Base-by-base conservation (phyloP, 2,888 invertebrate genomes). In the Lumbricus terrestris region DNA sequence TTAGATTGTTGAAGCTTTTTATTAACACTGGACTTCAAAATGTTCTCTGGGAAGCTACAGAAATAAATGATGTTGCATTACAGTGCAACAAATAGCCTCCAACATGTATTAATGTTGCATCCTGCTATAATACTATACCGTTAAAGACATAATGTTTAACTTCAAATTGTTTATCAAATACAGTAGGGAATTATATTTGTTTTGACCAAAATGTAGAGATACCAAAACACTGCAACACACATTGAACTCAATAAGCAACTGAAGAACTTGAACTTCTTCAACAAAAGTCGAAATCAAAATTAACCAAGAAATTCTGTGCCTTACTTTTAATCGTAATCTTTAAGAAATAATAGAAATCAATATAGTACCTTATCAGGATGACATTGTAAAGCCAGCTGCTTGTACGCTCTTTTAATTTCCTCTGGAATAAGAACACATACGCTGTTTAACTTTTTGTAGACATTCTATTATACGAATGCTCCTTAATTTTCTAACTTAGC, bases 311-410 rank as follows among this genome's bases (percentile, higher is more conserved):
- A 47, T 47, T 23, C 3, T 47, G 20, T 23, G 23, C 23, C 8
- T 69, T 29, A 69, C n/a, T 11, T 69, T 16, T n/a, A n/a, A 69
- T 8, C 69, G n/a, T 11, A 69, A 29, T 69, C 69, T 69, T n/a
- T 69, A 29, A 69, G n/a, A 69, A 47, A 20, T 47, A 3, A 47
- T 47, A 69, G 69, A 69, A 29, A 47, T 47, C 23, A 15, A 47
- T n/a, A 8, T 69, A 69, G n/a, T 85, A 85, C 85, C 85, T 85
- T 85, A 85, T 85, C 85, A 35, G 85, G 85, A 85, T 85, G 85
- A 85, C 85, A 85, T 35, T 33, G 85, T 85, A 34, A 23, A 85
- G 85, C 85, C 35, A 85, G 23, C 35, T 85, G 34, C 85, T 85
- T 85, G 85, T 85, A 85, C 0, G 85, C 85, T 37, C 16, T 37